These are phyloP conservation scores for Patiria miniata DNA, from an alignment of 35 echinoderm and acorn worm species.

Conservation along the genomic window DNA sequence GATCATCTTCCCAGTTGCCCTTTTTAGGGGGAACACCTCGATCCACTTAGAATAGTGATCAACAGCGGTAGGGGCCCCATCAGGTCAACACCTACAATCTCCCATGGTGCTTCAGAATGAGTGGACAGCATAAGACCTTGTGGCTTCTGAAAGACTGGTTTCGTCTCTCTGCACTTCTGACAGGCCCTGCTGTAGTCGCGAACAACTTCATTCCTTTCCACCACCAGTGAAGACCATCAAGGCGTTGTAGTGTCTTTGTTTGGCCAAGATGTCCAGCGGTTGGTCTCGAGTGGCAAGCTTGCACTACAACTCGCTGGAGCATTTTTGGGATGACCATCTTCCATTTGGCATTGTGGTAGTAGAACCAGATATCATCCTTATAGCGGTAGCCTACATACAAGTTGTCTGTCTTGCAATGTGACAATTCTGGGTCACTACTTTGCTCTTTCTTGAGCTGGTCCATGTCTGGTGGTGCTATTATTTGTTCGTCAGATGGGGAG, in stretches of 20 bases:
- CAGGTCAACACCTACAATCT: slow-evolving; percentile 45
- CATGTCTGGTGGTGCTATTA: too few relatives aligned
- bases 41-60: slow-evolving; percentile 22
- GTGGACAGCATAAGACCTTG: slow-evolving; percentile 42
- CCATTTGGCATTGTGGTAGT: neutral
- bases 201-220: slow-evolving; percentile 45
- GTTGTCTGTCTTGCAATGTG: neutral
- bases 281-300: slow-evolving; percentile 43
- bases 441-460: neutral
- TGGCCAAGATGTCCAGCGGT: slow-evolving; percentile 60
- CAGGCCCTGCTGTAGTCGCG: slow-evolving; percentile 36
- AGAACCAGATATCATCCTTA: slow-evolving; percentile 5
- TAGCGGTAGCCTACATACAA: neutral
- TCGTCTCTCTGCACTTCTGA: slow-evolving; percentile 36
- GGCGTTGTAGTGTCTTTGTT: slow-evolving; percentile 39
- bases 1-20: slow-evolving; percentile 17
- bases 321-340: neutral
- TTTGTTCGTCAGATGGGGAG: too few relatives aligned
- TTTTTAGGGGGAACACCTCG: slow-evolving; percentile 23
- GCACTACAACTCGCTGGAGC: slow-evolving; percentile 6
- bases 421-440: neutral
- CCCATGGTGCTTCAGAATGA: slow-evolving; percentile 49
- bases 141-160: slow-evolving; percentile 52
- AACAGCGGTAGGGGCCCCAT: slow-evolving; percentile 47
- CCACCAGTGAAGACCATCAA: slow-evolving; percentile 34